phyloP scores from a whole-genome alignment of 92 coral and sea anemone species.

The Zoanthus solanderi region DNA sequence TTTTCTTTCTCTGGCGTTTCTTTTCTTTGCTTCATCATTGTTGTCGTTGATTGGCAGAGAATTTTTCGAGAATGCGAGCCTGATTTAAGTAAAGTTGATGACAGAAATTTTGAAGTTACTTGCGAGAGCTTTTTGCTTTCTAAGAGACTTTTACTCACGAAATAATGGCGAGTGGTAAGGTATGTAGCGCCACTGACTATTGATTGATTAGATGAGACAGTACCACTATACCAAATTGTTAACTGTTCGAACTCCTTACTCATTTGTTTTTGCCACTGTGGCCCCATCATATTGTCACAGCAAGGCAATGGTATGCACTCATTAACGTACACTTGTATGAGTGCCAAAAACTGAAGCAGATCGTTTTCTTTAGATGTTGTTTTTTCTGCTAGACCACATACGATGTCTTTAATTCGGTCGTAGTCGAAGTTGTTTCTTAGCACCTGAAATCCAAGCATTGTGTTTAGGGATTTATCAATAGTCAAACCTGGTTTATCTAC shows the following conservation, averaged over 20 bases:
- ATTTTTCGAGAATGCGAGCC: slow-evolving; percentile 31
- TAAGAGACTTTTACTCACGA: slow-evolving; percentile 35
- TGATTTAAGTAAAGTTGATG: slow-evolving; percentile 11
- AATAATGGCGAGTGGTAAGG: slow-evolving; percentile 32
- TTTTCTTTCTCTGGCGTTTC: slow-evolving; percentile 25
- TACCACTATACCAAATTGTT: slow-evolving; percentile 35
- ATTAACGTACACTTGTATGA: slow-evolving; percentile 28
- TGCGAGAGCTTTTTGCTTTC: slow-evolving; percentile 32
- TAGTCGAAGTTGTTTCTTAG: slow-evolving; percentile 40
- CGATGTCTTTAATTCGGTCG: slow-evolving; percentile 25
- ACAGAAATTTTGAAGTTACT: slow-evolving; percentile 36
- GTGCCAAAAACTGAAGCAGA: slow-evolving; percentile 30
- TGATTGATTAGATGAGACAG: slow-evolving; percentile 6
- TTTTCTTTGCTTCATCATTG: slow-evolving; percentile 47
- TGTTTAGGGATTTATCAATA: slow-evolving; percentile 14
- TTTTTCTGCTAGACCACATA: slow-evolving; percentile 38
- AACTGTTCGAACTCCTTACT: slow-evolving; percentile 42
- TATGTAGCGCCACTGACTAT: slow-evolving; percentile 37
- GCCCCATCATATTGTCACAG: slow-evolving; percentile 45
- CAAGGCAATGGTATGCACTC: slow-evolving; percentile 44
- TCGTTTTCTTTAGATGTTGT: slow-evolving; percentile 24
- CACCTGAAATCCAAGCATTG: slow-evolving; percentile 55
- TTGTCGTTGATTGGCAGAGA: slow-evolving; percentile 28
- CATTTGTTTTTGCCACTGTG: slow-evolving; percentile 13
- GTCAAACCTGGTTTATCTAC: background rate